Evolutionary conservation across 2,797 vertebrate genomes (phyloP).

Genomic region (Gambusia yucatana): DNA sequence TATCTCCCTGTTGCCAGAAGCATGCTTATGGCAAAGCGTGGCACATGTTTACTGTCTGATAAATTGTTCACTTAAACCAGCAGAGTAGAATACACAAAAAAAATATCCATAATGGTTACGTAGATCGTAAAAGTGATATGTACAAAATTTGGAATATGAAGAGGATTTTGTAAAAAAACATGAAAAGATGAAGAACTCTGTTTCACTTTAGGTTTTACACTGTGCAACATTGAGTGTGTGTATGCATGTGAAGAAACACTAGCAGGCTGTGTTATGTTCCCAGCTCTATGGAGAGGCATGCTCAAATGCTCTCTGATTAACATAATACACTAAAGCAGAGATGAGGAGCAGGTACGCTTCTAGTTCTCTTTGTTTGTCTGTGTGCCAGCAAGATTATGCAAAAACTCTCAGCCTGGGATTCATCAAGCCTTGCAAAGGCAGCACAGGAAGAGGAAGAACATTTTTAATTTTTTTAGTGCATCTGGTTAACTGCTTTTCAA

Average conservation of each 20-base stretch:
- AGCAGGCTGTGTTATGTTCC: background rate
- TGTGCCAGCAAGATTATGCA: background rate
- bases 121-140: background rate
- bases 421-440: background rate
- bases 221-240: background rate
- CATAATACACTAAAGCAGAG: background rate
- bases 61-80: constrained; percentile 11
- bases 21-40: constrained; percentile 25
- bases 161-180: background rate
- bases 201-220: background rate
- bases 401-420: background rate
- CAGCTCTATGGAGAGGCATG: background rate
- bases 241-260: background rate
- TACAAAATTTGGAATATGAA: background rate
- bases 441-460: background rate
- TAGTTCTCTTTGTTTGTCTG: background rate
- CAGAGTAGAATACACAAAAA: constrained; percentile 4
- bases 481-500: background rate
- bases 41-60: constrained; percentile 21
- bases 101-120: background rate
- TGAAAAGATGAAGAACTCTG: background rate
- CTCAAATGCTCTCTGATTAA: constrained; percentile 7
- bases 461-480: background rate
- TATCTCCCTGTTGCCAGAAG: constrained; percentile 19
- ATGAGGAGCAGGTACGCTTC: background rate